Evolutionary conservation across 2,797 vertebrate genomes (phyloP), one percentile per base, ranked within the genome.

Genomic region (Fringilla coelebs): DNA sequence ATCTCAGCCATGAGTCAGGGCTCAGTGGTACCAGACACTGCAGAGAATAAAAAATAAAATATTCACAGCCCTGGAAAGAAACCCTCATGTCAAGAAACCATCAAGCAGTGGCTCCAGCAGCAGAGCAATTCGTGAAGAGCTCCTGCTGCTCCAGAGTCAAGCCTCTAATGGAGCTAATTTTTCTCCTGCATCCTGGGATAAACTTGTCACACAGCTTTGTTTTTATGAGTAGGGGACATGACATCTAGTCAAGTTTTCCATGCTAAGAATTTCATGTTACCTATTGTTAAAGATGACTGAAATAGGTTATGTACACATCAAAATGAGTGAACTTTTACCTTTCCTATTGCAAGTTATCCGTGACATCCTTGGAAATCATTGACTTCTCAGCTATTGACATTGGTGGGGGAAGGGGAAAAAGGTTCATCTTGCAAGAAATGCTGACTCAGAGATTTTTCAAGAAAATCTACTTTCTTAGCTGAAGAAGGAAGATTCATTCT

Each of bases 301-400:
- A 96, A 94, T 90, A 90, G 94, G 84, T 97, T 97, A 96, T 96
- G 94, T 96, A 87, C 95, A 96, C 95, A 96, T 92, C 71, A 95
- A 94, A 96, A 96, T 93, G 93, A 92, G 95, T 97, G 96, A 97
- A 96, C 97, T 96, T 97, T 97, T 97, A 97, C 97, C 96, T 97
- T 96, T 94, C 93, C 94, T 95, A 93, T 95, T 97, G 95, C 92
- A 95, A 94, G 91, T 95, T 96, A 94, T 96, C 96, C 94, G 86
- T 97, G 96, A 96, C 96, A 94, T 96, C 96, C 93, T 95, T 97
- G 95, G 96, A 97, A 97, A 98, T 98, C 96, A 98, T 97, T 97
- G 96, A 98, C 97, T 97, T 96, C 93, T 78, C 83, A 80, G 93
- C 96, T 94, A 89, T 94, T 97, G 97, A 97, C 96, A 94, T 62